These are phyloP conservation scores for Cosmorhoe ocellata DNA, from an alignment of 2,888 invertebrate genomes.

Conservation along the genomic window DNA sequence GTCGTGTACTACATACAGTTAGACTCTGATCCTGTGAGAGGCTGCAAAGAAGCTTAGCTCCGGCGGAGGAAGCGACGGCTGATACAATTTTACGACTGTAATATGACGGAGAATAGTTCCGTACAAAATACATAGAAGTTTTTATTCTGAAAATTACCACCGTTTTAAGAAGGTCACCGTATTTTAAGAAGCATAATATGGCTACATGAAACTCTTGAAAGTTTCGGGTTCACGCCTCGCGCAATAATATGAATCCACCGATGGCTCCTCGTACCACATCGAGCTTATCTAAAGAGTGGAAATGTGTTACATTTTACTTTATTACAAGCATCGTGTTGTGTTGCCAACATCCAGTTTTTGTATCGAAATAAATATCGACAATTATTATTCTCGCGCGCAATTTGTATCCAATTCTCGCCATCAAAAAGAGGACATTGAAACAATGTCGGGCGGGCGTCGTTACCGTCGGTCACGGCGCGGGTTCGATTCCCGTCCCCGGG, in stretches of 20 bases:
- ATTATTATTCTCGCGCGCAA: constrained; percentile 2
- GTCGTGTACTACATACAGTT: neutral
- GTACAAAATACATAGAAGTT: too few species aligned
- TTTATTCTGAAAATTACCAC: too few species aligned
- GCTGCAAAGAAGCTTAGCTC: constrained; percentile 13
- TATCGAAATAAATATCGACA: neutral
- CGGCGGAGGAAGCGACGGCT: neutral
- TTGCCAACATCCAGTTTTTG: neutral
- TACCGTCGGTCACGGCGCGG: constrained; percentile 37
- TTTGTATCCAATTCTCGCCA: constrained; percentile 14
- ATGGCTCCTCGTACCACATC: too few species aligned
- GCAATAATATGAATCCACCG: too few species aligned
- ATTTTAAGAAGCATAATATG: neutral
- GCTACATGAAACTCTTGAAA: too few species aligned
- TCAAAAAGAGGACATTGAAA: constrained; percentile 40
- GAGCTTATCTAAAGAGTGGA: too few species aligned
- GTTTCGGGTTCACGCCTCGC: neutral
- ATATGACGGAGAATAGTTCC: too few species aligned
- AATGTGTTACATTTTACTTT: too few species aligned
- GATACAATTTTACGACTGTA: too few species aligned
- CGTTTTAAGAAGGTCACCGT: neutral
- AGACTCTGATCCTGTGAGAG: neutral
- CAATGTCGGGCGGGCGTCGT: constrained; percentile 33
- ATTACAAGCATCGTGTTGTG: too few species aligned
- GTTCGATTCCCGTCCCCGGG: constrained; percentile 45